Evolutionary conservation across 1,140 invertebrate genomes (phyloP).

Genomic region (Chrysomallon squamiferum): DNA sequence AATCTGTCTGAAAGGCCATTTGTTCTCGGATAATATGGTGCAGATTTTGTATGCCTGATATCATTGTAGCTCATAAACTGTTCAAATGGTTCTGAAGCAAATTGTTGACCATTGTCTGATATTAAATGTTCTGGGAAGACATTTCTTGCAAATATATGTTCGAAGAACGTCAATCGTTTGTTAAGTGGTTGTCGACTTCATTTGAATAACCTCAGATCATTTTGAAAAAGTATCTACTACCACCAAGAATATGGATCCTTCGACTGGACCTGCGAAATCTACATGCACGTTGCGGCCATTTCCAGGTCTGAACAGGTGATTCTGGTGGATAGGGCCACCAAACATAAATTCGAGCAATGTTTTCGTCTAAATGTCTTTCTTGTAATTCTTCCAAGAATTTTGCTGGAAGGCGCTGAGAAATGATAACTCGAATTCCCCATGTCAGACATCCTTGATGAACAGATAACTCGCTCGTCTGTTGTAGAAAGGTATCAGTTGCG

Average conservation of each 20-base stretch:
- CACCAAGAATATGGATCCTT: constrained; percentile 53
- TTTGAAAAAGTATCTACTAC: constrained; percentile 61
- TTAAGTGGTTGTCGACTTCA: background rate
- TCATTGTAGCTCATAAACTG: no score
- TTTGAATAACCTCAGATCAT: constrained; percentile 57
- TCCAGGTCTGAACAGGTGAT: constrained; percentile 44
- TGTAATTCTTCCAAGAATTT: constrained; percentile 11
- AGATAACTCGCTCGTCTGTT: constrained; percentile 20
- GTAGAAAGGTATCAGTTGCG: no score
- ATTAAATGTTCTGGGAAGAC: no score
- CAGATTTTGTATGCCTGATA: no score
- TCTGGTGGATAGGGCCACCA: constrained; percentile 60
- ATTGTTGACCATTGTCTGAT: no score
- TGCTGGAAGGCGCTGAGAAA: background rate
- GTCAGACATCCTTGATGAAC: constrained; percentile 18
- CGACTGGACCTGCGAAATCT: constrained; percentile 63
- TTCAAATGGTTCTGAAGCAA: no score
- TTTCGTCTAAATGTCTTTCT: constrained; percentile 56
- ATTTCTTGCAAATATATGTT: no score
- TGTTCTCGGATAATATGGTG: no score
- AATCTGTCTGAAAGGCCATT: no score
- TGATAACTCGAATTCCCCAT: constrained; percentile 18
- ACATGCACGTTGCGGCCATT: constrained; percentile 56
- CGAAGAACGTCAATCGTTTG: no score
- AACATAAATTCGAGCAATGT: constrained; percentile 55